Percentiles rank a stretch among this genome's conserved stretches.
Evolutionary conservation across 1,140 invertebrate species (phyloP).

Genomic region (Bacillus rossius): DNA sequence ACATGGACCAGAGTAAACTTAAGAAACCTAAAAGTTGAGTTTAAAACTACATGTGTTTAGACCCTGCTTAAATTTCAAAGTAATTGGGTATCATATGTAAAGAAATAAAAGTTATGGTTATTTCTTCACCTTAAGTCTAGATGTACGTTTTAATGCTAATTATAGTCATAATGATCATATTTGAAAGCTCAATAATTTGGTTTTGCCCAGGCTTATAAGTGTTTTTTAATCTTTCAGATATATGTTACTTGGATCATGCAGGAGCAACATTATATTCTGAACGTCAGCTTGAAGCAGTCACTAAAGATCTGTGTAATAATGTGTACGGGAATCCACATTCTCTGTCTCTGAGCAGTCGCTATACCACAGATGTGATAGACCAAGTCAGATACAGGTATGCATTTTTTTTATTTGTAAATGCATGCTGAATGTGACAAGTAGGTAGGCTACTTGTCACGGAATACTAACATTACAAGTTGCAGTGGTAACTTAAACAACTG

Average conservation of each 20-base stretch:
- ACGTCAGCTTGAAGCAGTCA: constrained; percentile 61
- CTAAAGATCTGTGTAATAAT: constrained; percentile 57
- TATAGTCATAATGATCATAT: too few species aligned
- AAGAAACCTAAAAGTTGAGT: too few species aligned
- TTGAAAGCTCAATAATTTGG: too few species aligned
- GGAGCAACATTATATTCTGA: constrained; percentile 80
- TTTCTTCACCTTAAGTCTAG: too few species aligned
- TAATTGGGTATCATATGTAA: too few species aligned
- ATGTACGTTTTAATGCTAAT: too few species aligned
- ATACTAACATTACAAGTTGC: not conserved
- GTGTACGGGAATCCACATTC: constrained; percentile 89
- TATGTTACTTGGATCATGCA: constrained; percentile 86
- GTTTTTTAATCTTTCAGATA: constrained; percentile 44
- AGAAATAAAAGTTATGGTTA: too few species aligned
- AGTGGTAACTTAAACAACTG: not conserved
- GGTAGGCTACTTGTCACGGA: not conserved
- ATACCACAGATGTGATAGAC: constrained; percentile 74
- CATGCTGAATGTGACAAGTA: not conserved
- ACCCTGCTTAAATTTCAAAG: too few species aligned
- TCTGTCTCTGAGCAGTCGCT: constrained; percentile 57
- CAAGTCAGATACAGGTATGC: constrained; percentile 68
- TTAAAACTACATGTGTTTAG: too few species aligned
- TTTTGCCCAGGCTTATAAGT: too few species aligned
- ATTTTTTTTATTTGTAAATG: constrained; percentile 1
- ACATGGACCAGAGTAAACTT: too few species aligned